Conservation (phyloP, 2,888 invertebrate genomes). For the Rhorus exstirpatorius region DNA sequence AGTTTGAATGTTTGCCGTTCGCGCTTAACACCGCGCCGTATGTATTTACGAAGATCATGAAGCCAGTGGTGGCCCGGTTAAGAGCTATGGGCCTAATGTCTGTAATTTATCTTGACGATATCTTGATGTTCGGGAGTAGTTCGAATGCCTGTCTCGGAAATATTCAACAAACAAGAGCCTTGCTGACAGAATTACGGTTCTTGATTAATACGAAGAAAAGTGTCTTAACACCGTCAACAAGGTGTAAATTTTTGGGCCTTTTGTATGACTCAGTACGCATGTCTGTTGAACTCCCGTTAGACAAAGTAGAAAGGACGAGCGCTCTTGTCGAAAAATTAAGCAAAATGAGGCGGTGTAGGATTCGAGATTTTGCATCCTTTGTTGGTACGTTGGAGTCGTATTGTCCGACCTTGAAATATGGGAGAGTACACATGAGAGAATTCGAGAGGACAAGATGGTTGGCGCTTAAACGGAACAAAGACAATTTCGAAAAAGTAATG, state of each 20-base stretch:
- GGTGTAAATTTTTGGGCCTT: constrained; percentile 54
- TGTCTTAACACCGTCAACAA: constrained; percentile 38
- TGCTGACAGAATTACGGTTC: constrained; percentile 58
- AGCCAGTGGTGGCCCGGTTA: constrained; percentile 33
- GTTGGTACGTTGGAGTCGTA: constrained; percentile 32
- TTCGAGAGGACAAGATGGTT: constrained; percentile 39
- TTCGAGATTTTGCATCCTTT: constrained; percentile 28
- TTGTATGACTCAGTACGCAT: constrained; percentile 39
- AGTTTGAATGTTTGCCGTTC: constrained; percentile 70
- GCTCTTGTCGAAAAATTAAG: constrained; percentile 4
- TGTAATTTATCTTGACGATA: constrained; percentile 61
- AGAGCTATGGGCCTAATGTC: constrained; percentile 42
- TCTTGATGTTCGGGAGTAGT: constrained; percentile 47
- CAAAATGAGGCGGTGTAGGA: constrained; percentile 13
- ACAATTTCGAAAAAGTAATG: constrained; percentile 28
- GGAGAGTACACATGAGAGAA: constrained; percentile 26
- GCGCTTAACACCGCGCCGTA: constrained; percentile 72
- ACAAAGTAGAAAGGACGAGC: constrained; percentile 2
- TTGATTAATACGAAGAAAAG: constrained; percentile 60
- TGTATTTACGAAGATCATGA: constrained; percentile 72
- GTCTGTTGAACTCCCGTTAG: constrained; percentile 20
- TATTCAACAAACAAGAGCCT: not conserved
- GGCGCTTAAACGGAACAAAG: not conserved
- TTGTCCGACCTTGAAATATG: constrained; percentile 28
- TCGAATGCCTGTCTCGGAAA: constrained; percentile 22